Evolutionary conservation across 1,140 invertebrate genomes (phyloP).

Genomic region (Saxidomus purpurata): DNA sequence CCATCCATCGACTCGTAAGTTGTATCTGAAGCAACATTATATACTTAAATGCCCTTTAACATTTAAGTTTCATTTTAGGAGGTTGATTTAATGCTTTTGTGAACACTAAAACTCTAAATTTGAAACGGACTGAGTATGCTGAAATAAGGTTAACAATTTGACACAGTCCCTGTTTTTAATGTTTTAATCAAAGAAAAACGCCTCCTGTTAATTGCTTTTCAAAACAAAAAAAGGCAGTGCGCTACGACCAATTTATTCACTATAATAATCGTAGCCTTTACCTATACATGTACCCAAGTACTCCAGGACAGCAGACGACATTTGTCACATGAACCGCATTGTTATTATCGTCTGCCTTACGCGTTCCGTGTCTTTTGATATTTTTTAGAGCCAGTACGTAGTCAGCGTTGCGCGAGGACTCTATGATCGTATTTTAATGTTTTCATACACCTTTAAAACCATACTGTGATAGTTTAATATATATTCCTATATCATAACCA

Average conservation of each 20-base stretch:
- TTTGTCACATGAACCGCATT: neutral
- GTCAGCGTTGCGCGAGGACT: neutral
- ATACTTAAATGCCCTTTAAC: slow-evolving; percentile 7
- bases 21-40: neutral
- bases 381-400: slow-evolving; percentile 9
- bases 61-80: neutral
- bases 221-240: too few relatives aligned
- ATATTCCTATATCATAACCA: slow-evolving; percentile 3
- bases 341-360: neutral
- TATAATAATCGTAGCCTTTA: too few relatives aligned
- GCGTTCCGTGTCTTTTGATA: neutral
- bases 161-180: too few relatives aligned
- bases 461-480: slow-evolving; percentile 11
- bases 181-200: too few relatives aligned
- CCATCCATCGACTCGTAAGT: neutral
- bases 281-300: too few relatives aligned
- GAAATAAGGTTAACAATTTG: too few relatives aligned
- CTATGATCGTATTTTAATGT: slow-evolving; percentile 35
- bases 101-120: neutral
- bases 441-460: slow-evolving; percentile 41
- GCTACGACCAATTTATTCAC: too few relatives aligned
- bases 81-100: neutral
- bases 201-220: too few relatives aligned
- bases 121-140: too few relatives aligned
- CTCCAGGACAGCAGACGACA: too few relatives aligned